Base-by-base conservation (phyloP, 1,140 invertebrate species). In the Cheumatopsyche charites region DNA sequence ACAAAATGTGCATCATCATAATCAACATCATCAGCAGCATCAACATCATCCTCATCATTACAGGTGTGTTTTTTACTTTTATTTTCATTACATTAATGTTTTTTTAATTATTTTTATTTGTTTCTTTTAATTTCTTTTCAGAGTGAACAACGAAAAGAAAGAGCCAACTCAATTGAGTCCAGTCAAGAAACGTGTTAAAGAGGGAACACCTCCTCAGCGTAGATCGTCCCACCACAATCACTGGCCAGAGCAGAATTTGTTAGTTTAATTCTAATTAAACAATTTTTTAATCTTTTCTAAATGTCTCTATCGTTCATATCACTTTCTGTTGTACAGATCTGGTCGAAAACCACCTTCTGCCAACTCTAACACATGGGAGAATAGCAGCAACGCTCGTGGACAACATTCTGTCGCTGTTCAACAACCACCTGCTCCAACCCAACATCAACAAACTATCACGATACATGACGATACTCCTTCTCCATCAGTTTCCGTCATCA, bases 151-250 rank as follows among this genome's bases (percentile, higher is more conserved):
- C 85, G 89, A 90, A 77, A 96, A 94, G 80, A 97, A 96, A 79
- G 94, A 97, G 77, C 88, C 91, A 26, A 93, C 93, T 52, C 96
- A 98, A 78, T 83, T 98, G 70, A 97, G 94, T 78, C 97, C 97
- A 0, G 95, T 98, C 1, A 98, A 98, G 84, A 98, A 98, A 82
- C 86, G 96, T n/a, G 96, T 98, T 6, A 98, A 98, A 80, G 97
- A 98, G 79, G 95, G 93, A 76, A 96, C 95, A 19, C 95, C 96
- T 29, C 95, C 95, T 0, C 89, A 87, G 55, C 80, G 87, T 73
- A 85, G 88, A 71, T 81, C 84, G 58, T 85, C 86, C 71, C 77
- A 82, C 42, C 81, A 82, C 76, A 85, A 29, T 79, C 81, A 26
- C 78, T 82, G 26, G 80, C 80, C 41, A 78, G 84, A 42, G 71